phyloP scores from a whole-genome alignment of 2,113 vertebrate species.

The Leuciscus idus region DNA sequence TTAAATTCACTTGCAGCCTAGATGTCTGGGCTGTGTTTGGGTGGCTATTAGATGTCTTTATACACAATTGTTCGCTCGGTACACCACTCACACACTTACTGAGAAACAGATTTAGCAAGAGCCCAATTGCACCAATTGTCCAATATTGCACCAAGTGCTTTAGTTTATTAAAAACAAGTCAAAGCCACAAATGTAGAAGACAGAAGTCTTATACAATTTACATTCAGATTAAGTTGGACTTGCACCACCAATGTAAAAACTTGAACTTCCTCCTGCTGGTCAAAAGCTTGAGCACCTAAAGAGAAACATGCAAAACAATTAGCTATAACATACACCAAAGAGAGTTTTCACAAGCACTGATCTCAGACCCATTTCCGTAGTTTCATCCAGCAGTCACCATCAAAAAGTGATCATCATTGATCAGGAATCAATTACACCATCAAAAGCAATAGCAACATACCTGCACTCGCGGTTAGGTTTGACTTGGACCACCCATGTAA shows the following conservation, averaged over 20 bases:
- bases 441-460: not conserved
- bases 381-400: slow-evolving; percentile 84
- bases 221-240: not conserved
- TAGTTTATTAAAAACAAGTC: too few relatives aligned
- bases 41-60: too few relatives aligned
- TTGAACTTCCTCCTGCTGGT: not conserved
- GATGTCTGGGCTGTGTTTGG: too few relatives aligned
- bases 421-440: slow-evolving; percentile 58
- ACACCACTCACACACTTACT: too few relatives aligned
- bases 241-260: not conserved
- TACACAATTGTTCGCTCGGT: too few relatives aligned
- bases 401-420: slow-evolving; percentile 77
- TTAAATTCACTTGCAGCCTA: too few relatives aligned
- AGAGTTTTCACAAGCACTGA: not conserved
- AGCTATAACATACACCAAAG: not conserved
- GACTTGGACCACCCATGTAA: not conserved
- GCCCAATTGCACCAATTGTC: too few relatives aligned
- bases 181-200: not conserved
- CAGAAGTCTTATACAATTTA: not conserved
- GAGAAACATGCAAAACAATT: too few relatives aligned
- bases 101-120: too few relatives aligned
- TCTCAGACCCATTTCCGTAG: slow-evolving; percentile 83
- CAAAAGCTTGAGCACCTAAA: not conserved
- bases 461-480: not conserved
- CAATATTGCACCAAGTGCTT: too few relatives aligned